phyloP scores from a whole-genome alignment of 2,113 vertebrate species.

The Columba livia region DNA sequence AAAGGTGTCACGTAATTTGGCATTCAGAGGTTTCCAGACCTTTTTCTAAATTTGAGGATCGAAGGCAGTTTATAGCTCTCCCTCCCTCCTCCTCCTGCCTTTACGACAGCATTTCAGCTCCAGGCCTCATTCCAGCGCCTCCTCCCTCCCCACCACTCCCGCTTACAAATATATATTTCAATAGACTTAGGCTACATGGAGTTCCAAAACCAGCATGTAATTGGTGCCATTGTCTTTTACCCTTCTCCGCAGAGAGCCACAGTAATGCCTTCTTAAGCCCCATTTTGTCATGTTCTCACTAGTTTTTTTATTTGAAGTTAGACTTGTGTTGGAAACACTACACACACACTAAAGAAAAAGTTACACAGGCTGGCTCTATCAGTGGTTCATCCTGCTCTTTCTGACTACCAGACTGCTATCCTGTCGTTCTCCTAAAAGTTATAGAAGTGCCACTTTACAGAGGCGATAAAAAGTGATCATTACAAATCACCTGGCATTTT shows the following conservation, averaged over 20 bases:
- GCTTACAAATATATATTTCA: conserved; percentile 60
- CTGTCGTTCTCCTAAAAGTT: neutral
- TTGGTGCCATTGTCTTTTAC: conserved; percentile 52
- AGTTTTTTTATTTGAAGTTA: neutral
- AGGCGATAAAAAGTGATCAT: neutral
- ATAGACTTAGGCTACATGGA: conserved; percentile 31
- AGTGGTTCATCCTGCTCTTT: neutral
- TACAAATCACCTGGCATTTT: conserved; percentile 52
- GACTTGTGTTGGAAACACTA: neutral
- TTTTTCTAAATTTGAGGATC: neutral
- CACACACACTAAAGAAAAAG: neutral
- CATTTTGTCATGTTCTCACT: neutral
- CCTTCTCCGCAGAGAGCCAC: neutral
- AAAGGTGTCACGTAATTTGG: conserved; percentile 32
- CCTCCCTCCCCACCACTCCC: conserved; percentile 24
- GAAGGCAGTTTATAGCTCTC: neutral
- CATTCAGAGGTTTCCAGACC: neutral
- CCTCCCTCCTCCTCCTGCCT: conserved; percentile 35
- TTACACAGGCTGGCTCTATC: neutral
- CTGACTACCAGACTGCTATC: neutral
- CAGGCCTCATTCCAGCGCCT: conserved; percentile 52
- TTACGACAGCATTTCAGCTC: conserved; percentile 34
- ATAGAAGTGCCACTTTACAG: neutral
- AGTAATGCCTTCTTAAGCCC: conserved; percentile 9
- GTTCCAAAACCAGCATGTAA: conserved; percentile 53